Evolutionary conservation across 1,140 invertebrate genomes (phyloP).

Genomic region (Samia ricini): DNA sequence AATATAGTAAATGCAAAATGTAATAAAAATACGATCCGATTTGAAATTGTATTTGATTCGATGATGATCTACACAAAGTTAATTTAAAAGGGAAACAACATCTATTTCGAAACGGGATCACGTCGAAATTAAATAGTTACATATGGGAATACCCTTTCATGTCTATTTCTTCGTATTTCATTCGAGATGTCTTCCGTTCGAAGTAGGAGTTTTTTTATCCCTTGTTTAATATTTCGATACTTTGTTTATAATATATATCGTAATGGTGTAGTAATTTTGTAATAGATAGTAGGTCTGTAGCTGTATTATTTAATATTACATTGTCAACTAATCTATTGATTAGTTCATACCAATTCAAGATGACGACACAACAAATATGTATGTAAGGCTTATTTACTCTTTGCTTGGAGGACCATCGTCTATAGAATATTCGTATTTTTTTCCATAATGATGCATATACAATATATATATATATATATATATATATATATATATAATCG

Average conservation of each 20-base stretch:
- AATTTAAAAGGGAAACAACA: not conserved
- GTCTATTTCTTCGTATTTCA: not conserved
- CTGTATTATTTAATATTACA: not conserved
- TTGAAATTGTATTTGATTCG: not conserved
- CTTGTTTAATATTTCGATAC: conserved; percentile 4
- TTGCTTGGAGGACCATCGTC: too few species aligned
- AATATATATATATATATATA: too few species aligned
- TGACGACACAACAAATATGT: too few species aligned
- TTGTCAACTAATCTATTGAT: too few species aligned
- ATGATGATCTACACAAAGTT: not conserved
- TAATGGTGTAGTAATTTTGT: not conserved
- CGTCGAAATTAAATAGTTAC: not conserved
- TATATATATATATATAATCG: too few species aligned
- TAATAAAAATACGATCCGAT: too few species aligned
- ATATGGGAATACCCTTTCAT: conserved; percentile 5
- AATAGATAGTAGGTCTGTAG: not conserved
- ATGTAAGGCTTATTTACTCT: too few species aligned
- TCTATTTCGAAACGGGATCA: not conserved
- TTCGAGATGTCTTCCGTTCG: conserved; percentile 21
- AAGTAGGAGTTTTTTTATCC: not conserved
- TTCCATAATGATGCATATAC: too few species aligned
- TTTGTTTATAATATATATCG: not conserved
- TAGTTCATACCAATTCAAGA: too few species aligned
- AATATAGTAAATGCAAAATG: too few species aligned
- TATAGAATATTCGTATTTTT: too few species aligned